Evolutionary conservation across 1,140 invertebrate genomes (phyloP).

Genomic region (Hypsibius dujardini): DNA sequence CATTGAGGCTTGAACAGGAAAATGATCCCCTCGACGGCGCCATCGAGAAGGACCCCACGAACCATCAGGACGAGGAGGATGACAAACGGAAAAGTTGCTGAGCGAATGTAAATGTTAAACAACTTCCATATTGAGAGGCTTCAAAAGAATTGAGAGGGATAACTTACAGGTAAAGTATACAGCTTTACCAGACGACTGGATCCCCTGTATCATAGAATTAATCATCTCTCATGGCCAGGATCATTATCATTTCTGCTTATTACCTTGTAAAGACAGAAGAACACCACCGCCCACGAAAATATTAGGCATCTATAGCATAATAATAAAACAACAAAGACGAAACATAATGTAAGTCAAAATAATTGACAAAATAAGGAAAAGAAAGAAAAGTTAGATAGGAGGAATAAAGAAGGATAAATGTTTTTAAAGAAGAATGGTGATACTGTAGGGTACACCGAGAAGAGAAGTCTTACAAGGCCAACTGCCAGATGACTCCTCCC

Average conservation of each 20-base stretch:
- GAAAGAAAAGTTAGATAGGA: too few species aligned
- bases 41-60: slow-evolving; percentile 69
- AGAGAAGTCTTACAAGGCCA: neutral
- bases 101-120: slow-evolving; percentile 58
- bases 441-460: too few species aligned
- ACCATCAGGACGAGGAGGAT: slow-evolving; percentile 74
- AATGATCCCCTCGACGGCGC: slow-evolving; percentile 54
- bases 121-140: neutral
- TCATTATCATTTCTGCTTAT: too few species aligned
- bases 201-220: neutral
- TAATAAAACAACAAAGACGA: neutral
- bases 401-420: too few species aligned
- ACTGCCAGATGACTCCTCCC: neutral
- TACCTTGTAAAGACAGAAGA: too few species aligned
- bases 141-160: neutral
- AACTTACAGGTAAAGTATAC: neutral
- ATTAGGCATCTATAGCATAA: neutral
- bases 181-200: neutral
- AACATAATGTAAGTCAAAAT: neutral
- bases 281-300: neutral
- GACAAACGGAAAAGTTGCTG: slow-evolving; percentile 75
- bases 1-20: slow-evolving; percentile 42
- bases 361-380: too few species aligned
- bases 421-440: too few species aligned
- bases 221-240: too few species aligned